Evolutionary conservation across 2,888 invertebrate species (phyloP).

Genomic region (Brachyptera risi): DNA sequence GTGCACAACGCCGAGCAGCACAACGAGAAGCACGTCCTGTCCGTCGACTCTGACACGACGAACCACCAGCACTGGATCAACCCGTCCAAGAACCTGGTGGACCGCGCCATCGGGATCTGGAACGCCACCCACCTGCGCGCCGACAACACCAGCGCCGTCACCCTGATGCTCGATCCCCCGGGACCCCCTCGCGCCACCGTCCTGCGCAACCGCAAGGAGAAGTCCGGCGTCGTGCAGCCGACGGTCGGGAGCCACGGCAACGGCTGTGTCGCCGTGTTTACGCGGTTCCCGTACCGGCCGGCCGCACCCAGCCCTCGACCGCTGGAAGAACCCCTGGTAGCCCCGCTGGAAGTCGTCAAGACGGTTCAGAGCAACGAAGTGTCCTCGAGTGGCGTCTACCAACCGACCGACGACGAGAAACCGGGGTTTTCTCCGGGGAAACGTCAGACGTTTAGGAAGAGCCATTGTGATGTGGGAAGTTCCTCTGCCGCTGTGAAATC

Average conservation of each 20-base stretch:
- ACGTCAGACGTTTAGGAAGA: too few relatives aligned
- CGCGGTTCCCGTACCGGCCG: conserved; percentile 16
- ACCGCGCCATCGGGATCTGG: conserved; percentile 80
- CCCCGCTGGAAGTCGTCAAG: too few relatives aligned
- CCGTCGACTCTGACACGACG: neutral
- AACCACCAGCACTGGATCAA: conserved; percentile 62
- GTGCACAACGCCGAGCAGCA: conserved; percentile 69
- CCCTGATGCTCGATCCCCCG: conserved; percentile 85
- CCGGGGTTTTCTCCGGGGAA: too few relatives aligned
- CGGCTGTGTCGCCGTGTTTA: conserved; percentile 25
- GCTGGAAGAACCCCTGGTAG: too few relatives aligned
- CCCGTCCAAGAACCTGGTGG: conserved; percentile 87
- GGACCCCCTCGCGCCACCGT: conserved; percentile 60
- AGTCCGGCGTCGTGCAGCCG: neutral
- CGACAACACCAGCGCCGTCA: conserved; percentile 94
- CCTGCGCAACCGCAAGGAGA: neutral
- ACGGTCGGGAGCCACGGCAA: neutral
- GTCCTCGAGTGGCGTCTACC: too few relatives aligned
- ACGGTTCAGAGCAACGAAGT: neutral
- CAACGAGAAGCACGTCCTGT: conserved; percentile 58
- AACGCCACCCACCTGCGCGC: conserved; percentile 80
- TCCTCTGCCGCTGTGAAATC: neutral
- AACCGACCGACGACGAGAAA: too few relatives aligned
- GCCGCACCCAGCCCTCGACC: neutral
- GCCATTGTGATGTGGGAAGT: neutral